Evolutionary conservation across 2,113 vertebrate genomes (phyloP).

Genomic region (Alces alces): DNA sequence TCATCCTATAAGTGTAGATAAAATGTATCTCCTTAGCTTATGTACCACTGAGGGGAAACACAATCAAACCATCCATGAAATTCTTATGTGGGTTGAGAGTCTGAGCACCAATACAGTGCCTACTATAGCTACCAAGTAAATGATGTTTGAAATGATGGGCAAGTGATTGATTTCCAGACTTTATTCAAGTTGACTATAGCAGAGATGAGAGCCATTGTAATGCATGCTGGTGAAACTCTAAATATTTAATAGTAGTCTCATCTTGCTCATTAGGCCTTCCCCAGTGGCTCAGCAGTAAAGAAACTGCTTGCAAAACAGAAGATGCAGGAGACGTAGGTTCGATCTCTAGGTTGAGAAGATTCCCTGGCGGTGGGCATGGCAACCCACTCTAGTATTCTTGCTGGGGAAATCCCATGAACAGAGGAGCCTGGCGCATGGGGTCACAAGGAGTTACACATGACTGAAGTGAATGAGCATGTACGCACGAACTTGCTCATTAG

Average conservation of each 20-base stretch:
- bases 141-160: neutral
- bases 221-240: neutral
- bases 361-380: neutral
- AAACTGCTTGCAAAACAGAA: neutral
- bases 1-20: slow-evolving; percentile 80
- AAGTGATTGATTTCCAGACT: neutral
- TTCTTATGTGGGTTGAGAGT: neutral
- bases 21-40: slow-evolving; percentile 31
- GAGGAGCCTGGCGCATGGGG: neutral
- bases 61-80: neutral
- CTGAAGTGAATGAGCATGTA: neutral
- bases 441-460: neutral
- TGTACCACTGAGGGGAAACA: slow-evolving; percentile 3
- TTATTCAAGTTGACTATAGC: neutral
- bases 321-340: neutral
- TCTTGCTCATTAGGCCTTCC: neutral
- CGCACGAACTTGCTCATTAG: neutral
- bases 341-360: neutral
- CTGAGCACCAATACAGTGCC: neutral
- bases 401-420: neutral
- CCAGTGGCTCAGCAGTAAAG: neutral
- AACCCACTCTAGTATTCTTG: neutral
- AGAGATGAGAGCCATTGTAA: neutral
- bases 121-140: neutral
- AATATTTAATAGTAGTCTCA: neutral